A percentile compares a stretch with the other conserved stretches of the same genome.
Evolutionary conservation across 2,113 vertebrate genomes (phyloP).

Genomic region (Potamarius usumacintae): DNA sequence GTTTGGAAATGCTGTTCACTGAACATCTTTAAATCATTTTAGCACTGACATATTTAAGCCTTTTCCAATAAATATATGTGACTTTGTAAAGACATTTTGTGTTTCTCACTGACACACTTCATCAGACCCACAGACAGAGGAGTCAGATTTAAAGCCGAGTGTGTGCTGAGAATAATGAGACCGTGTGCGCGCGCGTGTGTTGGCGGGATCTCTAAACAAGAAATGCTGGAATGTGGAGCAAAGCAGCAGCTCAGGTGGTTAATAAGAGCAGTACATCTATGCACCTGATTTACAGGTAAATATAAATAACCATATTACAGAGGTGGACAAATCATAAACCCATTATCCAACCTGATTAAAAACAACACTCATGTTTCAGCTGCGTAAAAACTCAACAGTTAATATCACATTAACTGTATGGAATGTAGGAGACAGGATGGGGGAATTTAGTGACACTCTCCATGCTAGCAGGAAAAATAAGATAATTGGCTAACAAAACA

Average conservation of each 20-base stretch:
- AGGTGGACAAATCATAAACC: not conserved
- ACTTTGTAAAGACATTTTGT: not conserved
- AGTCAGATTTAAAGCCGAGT: constrained; percentile 10
- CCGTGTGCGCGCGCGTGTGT: not conserved
- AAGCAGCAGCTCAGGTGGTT: not conserved
- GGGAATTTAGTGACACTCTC: not conserved
- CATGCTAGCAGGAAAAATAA: not conserved
- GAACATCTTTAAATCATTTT: constrained; percentile 14
- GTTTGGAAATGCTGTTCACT: not conserved
- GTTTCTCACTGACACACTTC: not conserved
- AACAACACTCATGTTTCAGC: not conserved
- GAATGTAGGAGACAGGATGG: not conserved
- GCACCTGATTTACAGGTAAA: not conserved
- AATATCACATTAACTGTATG: not conserved
- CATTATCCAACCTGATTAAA: not conserved
- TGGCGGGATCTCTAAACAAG: not conserved
- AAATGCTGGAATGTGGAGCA: not conserved
- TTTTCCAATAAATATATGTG: not conserved
- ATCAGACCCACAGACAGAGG: not conserved
- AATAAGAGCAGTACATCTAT: not conserved
- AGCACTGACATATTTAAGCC: not conserved
- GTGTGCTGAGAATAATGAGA: constrained; percentile 13
- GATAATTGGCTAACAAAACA: not conserved
- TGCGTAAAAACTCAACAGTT: not conserved
- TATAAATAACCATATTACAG: not conserved